Base-by-base conservation (phyloP, 2,888 invertebrate genomes). In the Apodemia mormo region DNA sequence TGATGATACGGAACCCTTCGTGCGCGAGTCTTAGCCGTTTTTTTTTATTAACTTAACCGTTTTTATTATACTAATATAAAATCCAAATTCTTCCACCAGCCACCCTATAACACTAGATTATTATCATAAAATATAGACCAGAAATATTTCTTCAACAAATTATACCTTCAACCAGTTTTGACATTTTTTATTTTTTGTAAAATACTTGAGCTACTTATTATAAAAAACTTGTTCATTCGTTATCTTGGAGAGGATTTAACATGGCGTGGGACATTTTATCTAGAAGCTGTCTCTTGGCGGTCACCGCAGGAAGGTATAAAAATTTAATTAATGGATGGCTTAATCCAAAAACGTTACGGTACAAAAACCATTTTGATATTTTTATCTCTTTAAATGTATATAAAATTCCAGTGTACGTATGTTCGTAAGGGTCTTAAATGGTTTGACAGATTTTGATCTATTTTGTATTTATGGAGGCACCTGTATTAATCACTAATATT, bases 201-300 rank as follows among this genome's bases (percentile, higher is more conserved):
- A 61, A 61, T 61, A 61, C 61, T 61, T 61, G 61, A 61, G 61
- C 61, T 61, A 61, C 61, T 61, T 61, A 52, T 52, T 52, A 61
- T 61, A 61, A 61, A 61, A 45, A 61, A 61, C 61, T 61, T 33
- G 61, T 61, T 61, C 33, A 14, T 33, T 61, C 33, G 61, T 33
- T 61, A 61, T 61, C 61, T 61, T 61, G 61, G 52, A 30, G 56
- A 58, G 61, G 61, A 61, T 30, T 61, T 61, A 61, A 61, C 30
- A 61, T 30, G 61, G 61, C 33, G 61, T 30, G 61, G 61, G 61
- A 33, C 52, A 52, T 14, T 61, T 61, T 61, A 61, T 30, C 61
- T 12, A 61, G 61, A 61, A 30, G 61, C 33, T 33, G 30, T 52
- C 12, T 61, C 61, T 30, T 10, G 61, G 33, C 14, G 14, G 30